These are phyloP conservation scores for Rotaria socialis DNA, from an alignment of 2,888 invertebrate species.

Conservation along the genomic window DNA sequence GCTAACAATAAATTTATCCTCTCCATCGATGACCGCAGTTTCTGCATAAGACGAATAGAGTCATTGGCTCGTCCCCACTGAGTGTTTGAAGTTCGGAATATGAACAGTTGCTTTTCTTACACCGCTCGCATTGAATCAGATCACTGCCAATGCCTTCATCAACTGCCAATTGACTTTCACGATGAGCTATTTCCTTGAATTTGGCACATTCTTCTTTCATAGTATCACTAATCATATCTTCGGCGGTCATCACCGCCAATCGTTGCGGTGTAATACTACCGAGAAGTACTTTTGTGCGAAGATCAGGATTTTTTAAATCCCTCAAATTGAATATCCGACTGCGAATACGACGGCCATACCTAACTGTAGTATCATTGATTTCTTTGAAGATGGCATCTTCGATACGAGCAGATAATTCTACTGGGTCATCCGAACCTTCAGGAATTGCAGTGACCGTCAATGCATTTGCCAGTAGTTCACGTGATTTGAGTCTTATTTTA, in stretches of 20 bases:
- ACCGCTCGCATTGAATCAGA: conserved; percentile 80
- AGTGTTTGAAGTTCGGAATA: conserved; percentile 97
- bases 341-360: conserved; percentile 89
- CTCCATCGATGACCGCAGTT: conserved; percentile 95
- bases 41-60: conserved; percentile 95
- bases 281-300: conserved; percentile 82
- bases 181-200: conserved; percentile 92
- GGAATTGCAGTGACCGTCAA: background rate
- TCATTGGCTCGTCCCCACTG: conserved; percentile 99
- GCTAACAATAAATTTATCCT: background rate
- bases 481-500: background rate
- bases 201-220: conserved; percentile 87
- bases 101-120: conserved; percentile 78
- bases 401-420: conserved; percentile 49
- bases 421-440: conserved; percentile 17
- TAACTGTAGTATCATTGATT: conserved; percentile 86
- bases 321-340: conserved; percentile 94
- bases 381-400: conserved; percentile 70
- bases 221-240: conserved; percentile 95
- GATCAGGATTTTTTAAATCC: conserved; percentile 86
- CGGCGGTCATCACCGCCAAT: conserved; percentile 88
- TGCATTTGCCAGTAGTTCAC: background rate
- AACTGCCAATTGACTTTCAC: conserved; percentile 81
- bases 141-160: conserved; percentile 69
- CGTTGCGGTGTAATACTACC: conserved; percentile 77